Conservation (phyloP, 2,888 invertebrate species). For the Orthosia gracilis region DNA sequence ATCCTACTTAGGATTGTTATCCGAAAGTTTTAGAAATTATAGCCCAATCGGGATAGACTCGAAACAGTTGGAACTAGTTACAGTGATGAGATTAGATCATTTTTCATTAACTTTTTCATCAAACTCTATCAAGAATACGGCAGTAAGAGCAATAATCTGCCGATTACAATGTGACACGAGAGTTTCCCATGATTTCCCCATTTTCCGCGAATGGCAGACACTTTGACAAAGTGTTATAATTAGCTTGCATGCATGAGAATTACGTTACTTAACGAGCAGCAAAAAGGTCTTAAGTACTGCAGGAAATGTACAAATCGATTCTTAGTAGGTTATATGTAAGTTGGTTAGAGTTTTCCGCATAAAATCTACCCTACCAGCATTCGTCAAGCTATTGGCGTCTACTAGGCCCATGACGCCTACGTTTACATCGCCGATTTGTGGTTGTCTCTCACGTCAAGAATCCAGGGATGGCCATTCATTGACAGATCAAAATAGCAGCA, state of each 20-base stretch:
- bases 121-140: slow-evolving; percentile 3
- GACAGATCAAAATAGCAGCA: too few relatives aligned
- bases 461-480: too few relatives aligned
- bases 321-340: slow-evolving; percentile 12
- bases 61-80: too few relatives aligned
- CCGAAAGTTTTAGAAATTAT: too few relatives aligned
- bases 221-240: slow-evolving; percentile 60
- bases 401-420: background rate
- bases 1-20: too few relatives aligned
- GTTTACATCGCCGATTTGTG: background rate
- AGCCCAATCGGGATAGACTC: too few relatives aligned
- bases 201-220: slow-evolving; percentile 60
- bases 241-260: slow-evolving; percentile 60
- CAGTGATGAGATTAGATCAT: slow-evolving; percentile 15
- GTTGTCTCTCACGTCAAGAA: background rate
- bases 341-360: slow-evolving; percentile 5
- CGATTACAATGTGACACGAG: slow-evolving; percentile 30
- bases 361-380: background rate
- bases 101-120: slow-evolving; percentile 32
- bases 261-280: slow-evolving; percentile 43
- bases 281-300: slow-evolving; percentile 49
- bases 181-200: slow-evolving; percentile 65
- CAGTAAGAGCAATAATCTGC: slow-evolving; percentile 28
- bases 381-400: background rate
- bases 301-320: slow-evolving; percentile 40